A percentile compares a stretch with the other conserved stretches of the same genome.
phyloP scores from a whole-genome alignment of 2,888 invertebrate genomes.

The Perizoma affinitatum region DNA sequence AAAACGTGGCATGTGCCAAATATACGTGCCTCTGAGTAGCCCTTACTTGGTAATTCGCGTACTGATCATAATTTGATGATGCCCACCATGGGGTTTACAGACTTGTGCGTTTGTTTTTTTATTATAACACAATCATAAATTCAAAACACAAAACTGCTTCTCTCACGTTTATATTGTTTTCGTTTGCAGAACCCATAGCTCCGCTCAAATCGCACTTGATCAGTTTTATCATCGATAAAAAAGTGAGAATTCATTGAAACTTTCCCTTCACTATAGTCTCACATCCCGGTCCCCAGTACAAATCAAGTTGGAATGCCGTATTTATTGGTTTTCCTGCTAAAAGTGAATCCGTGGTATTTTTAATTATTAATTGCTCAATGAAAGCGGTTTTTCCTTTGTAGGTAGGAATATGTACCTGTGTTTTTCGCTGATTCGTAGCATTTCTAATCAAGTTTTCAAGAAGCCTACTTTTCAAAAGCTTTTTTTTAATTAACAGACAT shows the following conservation, averaged over 20 bases:
- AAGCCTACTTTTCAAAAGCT: not conserved
- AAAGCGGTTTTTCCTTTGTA: conserved; percentile 42
- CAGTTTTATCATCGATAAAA: conserved; percentile 16
- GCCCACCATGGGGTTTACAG: too few species aligned
- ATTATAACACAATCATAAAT: too few species aligned
- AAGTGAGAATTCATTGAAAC: conserved; percentile 12
- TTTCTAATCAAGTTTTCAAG: conserved; percentile 11
- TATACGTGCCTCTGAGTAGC: too few species aligned
- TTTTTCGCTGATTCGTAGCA: conserved; percentile 15
- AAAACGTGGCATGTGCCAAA: too few species aligned
- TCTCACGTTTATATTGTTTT: too few species aligned
- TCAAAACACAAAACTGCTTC: too few species aligned
- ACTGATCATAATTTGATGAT: too few species aligned
- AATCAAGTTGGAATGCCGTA: conserved; percentile 25
- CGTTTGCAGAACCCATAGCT: too few species aligned
- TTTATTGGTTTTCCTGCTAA: conserved; percentile 33
- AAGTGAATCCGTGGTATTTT: conserved; percentile 43
- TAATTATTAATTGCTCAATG: conserved; percentile 51
- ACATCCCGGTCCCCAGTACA: conserved; percentile 25
- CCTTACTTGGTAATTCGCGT: too few species aligned
- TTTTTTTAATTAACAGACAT: too few species aligned
- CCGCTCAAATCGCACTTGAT: too few species aligned
- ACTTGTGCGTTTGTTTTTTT: too few species aligned
- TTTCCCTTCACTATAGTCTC: conserved; percentile 17
- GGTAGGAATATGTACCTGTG: conserved; percentile 11